Evolutionary conservation across 2,113 vertebrate species (phyloP), one percentile per base, ranked within the genome.

Genomic region (Dasyprocta punctata): DNA sequence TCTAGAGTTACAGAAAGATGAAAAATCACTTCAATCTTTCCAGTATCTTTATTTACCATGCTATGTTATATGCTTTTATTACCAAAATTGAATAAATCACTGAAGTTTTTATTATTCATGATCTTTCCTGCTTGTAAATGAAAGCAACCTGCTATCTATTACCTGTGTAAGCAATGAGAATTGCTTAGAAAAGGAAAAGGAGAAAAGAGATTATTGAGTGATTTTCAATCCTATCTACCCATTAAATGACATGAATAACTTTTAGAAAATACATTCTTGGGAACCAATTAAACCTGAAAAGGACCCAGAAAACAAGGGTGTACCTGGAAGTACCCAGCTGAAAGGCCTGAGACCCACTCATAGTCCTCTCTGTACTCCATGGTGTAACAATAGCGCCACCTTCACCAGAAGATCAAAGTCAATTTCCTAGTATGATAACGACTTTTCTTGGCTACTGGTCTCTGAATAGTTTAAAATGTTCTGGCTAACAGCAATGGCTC

Each of bases 61-160:
- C 1, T 86, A 89, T 90, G 17, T 47, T 61, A 30, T 63, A 3
- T 91, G 13, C 30, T 97, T 94, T 90, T 77, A 6, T 63, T 94
- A 47, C 36, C 44, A 71, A 85, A 61, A 89, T 89, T 92, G 54
- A 84, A 71, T 54, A 94, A 95, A 90, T 9, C 47, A 54, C 49
- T n/a, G 89, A n/a, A 17, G 36, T 36, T 92, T 92, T 84, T 54
- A 71, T 54, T 49, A 8, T 41, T 47, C 54, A 16, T 44, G 12
- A 28, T 67, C 30, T 30, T 47, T 78, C 65, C 44, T 65, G 14
- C 69, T 61, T 69, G 26, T 89, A 24, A 92, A 24, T 71, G n/a
- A 69, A 11, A 58, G 19, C 38, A 26, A 22, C 28, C n/a, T 24
- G 1, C 44, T 77, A 60, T 78, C 54, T 44, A 28, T 54, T 20